Percentiles rank a stretch among this genome's conserved stretches.
Evolutionary conservation across 2,888 invertebrate genomes (phyloP).

Genomic region (Nomada ruficornis): DNA sequence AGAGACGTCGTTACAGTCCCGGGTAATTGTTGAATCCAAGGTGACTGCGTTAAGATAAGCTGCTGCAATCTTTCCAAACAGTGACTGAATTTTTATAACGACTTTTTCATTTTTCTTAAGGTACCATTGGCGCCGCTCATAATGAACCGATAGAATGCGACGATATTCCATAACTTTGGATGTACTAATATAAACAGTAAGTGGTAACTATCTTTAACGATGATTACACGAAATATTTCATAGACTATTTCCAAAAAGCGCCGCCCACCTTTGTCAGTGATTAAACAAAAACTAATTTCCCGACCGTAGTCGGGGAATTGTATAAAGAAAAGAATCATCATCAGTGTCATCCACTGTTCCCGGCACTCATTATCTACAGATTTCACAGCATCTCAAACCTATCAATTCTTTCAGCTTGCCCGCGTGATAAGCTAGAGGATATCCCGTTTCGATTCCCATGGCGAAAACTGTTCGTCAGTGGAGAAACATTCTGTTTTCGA

Average conservation of each 20-base stretch:
- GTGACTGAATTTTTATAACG: too few species aligned
- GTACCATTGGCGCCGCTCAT: too few species aligned
- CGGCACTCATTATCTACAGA: neutral
- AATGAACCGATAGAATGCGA: too few species aligned
- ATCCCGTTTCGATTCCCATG: slow-evolving; percentile 2
- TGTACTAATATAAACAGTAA: too few species aligned
- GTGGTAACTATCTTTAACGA: too few species aligned
- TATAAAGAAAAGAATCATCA: too few species aligned
- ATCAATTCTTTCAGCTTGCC: neutral
- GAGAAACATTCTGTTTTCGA: slow-evolving; percentile 72
- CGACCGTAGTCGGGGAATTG: neutral
- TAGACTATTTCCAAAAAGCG: too few species aligned
- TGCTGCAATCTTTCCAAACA: neutral
- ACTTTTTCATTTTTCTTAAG: too few species aligned
- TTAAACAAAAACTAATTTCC: neutral
- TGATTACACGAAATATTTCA: too few species aligned
- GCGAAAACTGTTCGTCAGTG: slow-evolving; percentile 32
- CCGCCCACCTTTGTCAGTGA: neutral
- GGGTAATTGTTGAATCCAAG: slow-evolving; percentile 15
- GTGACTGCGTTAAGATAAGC: neutral
- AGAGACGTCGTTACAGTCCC: slow-evolving; percentile 25
- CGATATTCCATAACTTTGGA: too few species aligned
- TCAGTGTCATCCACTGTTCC: neutral
- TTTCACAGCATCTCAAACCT: neutral
- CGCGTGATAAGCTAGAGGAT: too few species aligned